Evolutionary conservation across 1,140 invertebrate genomes (phyloP).

Genomic region (Bombus huntii): DNA sequence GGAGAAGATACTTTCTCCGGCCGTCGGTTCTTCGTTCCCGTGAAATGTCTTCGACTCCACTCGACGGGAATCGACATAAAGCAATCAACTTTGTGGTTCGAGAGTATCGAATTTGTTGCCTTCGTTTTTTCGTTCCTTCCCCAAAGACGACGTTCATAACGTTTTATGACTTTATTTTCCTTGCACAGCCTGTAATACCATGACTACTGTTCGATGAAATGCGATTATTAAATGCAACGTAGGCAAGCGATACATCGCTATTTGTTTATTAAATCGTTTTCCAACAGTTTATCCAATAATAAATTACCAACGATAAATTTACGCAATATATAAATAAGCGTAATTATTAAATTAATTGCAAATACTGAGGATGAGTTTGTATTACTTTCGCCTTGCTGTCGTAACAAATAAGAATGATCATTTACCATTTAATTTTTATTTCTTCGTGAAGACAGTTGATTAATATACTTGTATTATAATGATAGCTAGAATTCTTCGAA

Average conservation of each 20-base stretch:
- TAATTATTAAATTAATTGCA: too few relatives aligned
- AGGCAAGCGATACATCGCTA: neutral
- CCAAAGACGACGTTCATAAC: neutral
- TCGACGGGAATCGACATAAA: constrained; percentile 12
- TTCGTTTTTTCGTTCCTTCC: neutral
- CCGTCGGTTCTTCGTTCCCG: constrained; percentile 6
- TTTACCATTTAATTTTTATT: too few relatives aligned
- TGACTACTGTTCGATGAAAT: neutral
- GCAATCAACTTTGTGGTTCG: constrained; percentile 54
- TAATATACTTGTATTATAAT: too few relatives aligned
- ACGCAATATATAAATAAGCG: too few relatives aligned
- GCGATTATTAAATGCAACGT: neutral
- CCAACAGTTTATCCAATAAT: neutral
- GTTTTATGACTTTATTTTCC: neutral
- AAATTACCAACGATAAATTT: neutral
- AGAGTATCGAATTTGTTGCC: neutral
- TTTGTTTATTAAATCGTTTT: neutral
- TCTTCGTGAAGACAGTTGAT: too few relatives aligned
- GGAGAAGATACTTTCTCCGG: constrained; percentile 52
- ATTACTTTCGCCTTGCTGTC: too few relatives aligned
- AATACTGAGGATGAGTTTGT: too few relatives aligned
- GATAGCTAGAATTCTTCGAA: too few relatives aligned
- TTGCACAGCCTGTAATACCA: neutral
- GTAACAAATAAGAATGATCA: too few relatives aligned
- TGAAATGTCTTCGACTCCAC: constrained; percentile 36